phyloP scores from a whole-genome alignment of 2,888 invertebrate genomes.

The Pharmacophagus antenor region DNA sequence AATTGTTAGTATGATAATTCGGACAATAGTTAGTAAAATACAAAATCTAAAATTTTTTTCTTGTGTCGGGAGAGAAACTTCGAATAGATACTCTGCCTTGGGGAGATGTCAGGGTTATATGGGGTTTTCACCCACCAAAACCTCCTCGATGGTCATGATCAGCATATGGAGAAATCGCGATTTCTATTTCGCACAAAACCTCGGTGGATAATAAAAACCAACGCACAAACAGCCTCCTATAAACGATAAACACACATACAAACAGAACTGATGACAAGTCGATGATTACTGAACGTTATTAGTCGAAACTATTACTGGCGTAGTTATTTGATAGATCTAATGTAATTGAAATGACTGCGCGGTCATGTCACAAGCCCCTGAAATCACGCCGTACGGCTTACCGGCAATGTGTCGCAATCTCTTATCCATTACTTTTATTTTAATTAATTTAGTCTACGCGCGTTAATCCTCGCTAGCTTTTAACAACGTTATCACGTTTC shows the following conservation, averaged over 20 bases:
- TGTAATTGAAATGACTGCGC: conserved; percentile 43
- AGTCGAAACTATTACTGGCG: conserved; percentile 35
- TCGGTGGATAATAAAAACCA: conserved; percentile 1
- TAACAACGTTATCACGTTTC: conserved; percentile 75
- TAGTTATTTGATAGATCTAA: conserved; percentile 33
- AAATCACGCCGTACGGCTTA: conserved; percentile 74
- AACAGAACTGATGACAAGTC: conserved; percentile 61
- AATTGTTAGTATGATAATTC: too few relatives aligned
- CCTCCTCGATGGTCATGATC: too few relatives aligned
- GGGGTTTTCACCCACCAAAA: too few relatives aligned
- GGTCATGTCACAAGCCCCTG: conserved; percentile 54
- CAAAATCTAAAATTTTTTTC: too few relatives aligned
- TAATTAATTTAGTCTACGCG: conserved; percentile 43
- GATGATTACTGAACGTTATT: conserved; percentile 61
- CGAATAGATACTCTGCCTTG: too few relatives aligned
- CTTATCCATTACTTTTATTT: conserved; percentile 44
- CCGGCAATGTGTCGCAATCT: conserved; percentile 55
- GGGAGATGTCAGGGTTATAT: too few relatives aligned
- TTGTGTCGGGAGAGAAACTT: too few relatives aligned
- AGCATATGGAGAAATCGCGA: too few relatives aligned
- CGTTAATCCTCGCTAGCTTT: conserved; percentile 58
- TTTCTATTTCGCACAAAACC: too few relatives aligned
- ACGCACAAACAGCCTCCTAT: conserved; percentile 23
- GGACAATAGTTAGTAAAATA: too few relatives aligned
- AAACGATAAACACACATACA: conserved; percentile 36